Conservation (phyloP, 1,140 invertebrate genomes). For the Zaprionus lachaisei region DNA sequence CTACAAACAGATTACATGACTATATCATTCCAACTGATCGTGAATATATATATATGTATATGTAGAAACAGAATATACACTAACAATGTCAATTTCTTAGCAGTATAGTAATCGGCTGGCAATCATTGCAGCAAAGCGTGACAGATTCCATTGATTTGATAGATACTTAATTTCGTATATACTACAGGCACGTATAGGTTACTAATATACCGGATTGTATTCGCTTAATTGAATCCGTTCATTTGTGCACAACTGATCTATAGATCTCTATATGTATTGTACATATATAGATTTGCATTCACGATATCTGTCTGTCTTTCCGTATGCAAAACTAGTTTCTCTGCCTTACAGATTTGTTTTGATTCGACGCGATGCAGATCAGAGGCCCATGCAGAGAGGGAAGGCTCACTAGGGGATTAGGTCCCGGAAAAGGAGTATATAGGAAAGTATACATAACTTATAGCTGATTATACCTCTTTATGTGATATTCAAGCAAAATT, state of each 20-base stretch:
- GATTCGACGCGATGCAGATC: background rate
- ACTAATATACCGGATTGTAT: background rate
- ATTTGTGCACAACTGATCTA: background rate
- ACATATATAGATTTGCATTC: background rate
- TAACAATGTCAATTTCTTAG: background rate
- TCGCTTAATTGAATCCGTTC: background rate
- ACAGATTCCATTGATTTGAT: background rate
- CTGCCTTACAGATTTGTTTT: background rate
- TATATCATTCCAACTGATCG: background rate
- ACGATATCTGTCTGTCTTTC: background rate
- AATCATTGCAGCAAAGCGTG: background rate
- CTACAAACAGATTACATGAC: background rate
- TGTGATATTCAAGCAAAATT: background rate
- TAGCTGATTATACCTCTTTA: background rate
- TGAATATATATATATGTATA: background rate
- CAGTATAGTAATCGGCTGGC: background rate
- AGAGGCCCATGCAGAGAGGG: background rate
- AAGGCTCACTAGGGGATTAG: background rate
- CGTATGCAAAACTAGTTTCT: constrained; percentile 1
- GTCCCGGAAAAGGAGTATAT: background rate
- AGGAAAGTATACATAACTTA: background rate
- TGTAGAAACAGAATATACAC: background rate
- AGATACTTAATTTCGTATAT: background rate
- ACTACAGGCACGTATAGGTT: background rate
- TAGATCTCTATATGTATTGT: background rate